A percentile compares a stretch with the other conserved stretches of the same genome.
phyloP scores from a whole-genome alignment of 1,140 invertebrate species.

The Hypsibius dujardini region DNA sequence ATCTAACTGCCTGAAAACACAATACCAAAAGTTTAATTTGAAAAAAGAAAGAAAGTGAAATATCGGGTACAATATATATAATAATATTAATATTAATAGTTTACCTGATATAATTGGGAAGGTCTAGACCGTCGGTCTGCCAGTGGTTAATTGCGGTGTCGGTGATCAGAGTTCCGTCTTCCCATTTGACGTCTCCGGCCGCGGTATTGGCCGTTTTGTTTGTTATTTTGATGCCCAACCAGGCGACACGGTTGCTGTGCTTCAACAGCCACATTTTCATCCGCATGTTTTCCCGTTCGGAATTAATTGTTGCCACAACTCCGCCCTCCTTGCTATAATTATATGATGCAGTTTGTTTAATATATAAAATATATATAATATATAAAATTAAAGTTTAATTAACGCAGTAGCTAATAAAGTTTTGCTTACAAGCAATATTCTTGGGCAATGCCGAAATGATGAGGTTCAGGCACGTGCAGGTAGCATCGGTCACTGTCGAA shows the following conservation, averaged over 20 bases:
- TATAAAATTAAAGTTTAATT: too few species aligned
- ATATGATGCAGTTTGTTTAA: too few species aligned
- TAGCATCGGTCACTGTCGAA: slow-evolving; percentile 1
- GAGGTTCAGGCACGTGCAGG: not conserved
- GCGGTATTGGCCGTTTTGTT: not conserved
- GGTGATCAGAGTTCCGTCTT: not conserved
- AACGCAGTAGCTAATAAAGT: not conserved
- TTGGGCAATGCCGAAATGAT: not conserved
- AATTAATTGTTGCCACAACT: not conserved
- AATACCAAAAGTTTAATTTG: too few species aligned
- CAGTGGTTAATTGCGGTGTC: slow-evolving; percentile 10
- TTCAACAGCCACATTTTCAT: not conserved
- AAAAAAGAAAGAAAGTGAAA: too few species aligned
- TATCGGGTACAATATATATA: too few species aligned
- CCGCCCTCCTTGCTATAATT: not conserved
- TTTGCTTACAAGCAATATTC: not conserved
- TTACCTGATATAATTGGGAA: too few species aligned
- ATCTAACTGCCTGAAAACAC: too few species aligned
- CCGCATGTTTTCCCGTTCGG: not conserved
- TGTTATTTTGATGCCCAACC: slow-evolving; percentile 9
- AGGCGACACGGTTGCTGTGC: not conserved
- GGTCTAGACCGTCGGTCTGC: not conserved
- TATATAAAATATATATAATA: too few species aligned
- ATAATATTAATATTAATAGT: too few species aligned
- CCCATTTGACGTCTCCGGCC: not conserved